These are phyloP conservation scores for Lissocephala sabroskyi DNA, from an alignment of 2,888 invertebrate genomes.

Conservation along the genomic window DNA sequence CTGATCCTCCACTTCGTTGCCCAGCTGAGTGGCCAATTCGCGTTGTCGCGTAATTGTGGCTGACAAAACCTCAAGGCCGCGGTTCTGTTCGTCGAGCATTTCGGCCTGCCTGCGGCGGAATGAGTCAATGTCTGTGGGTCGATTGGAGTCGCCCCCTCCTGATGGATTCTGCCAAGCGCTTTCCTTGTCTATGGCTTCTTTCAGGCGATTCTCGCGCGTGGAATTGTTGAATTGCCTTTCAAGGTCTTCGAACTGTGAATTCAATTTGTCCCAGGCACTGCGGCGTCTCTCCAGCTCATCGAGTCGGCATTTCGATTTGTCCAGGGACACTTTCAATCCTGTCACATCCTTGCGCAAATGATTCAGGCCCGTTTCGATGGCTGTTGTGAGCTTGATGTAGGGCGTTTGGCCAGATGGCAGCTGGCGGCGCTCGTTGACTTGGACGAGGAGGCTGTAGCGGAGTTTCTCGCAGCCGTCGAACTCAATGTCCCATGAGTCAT, in stretches of 20 bases:
- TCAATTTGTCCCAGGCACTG: slow-evolving; percentile 76
- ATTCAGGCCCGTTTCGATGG: slow-evolving; percentile 76
- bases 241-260: slow-evolving; percentile 76
- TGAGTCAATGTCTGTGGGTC: slow-evolving; percentile 70
- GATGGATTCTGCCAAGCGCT: too few species aligned
- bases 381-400: slow-evolving; percentile 75
- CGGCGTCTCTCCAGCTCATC: slow-evolving; percentile 78
- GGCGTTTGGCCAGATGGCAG: slow-evolving; percentile 73
- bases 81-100: slow-evolving; percentile 82
- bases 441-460: slow-evolving; percentile 77
- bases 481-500: slow-evolving; percentile 75
- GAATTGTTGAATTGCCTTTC: slow-evolving; percentile 68
- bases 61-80: slow-evolving; percentile 82
- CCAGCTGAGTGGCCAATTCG: slow-evolving; percentile 81
- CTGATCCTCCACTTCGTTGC: slow-evolving; percentile 83
- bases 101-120: slow-evolving; percentile 76
- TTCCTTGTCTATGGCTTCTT: not conserved
- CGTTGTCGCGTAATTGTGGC: slow-evolving; percentile 84
- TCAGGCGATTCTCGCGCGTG: slow-evolving; percentile 26
- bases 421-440: slow-evolving; percentile 75
- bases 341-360: slow-evolving; percentile 77
- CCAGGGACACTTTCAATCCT: slow-evolving; percentile 76
- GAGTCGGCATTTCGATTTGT: slow-evolving; percentile 69
- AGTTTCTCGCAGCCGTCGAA: slow-evolving; percentile 79
- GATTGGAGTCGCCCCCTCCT: slow-evolving; percentile 39